Conservation (phyloP, 2,888 invertebrate species). For the Dicyrtoma fusca region DNA sequence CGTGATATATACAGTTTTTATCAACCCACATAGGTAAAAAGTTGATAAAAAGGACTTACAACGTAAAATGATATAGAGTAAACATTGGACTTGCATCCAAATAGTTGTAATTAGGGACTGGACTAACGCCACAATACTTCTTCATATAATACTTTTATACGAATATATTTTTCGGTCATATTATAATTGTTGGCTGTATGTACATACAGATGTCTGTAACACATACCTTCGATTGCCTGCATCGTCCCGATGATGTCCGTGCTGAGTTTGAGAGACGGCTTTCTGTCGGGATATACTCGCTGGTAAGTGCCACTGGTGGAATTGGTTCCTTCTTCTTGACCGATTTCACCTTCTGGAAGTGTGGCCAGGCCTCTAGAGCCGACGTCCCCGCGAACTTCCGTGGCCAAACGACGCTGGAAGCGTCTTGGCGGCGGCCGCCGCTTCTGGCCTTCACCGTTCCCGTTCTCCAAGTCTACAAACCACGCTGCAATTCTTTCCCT, state of each 20-base stretch:
- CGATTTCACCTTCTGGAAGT: constrained; percentile 71
- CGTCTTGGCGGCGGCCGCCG: constrained; percentile 63
- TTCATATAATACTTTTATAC: too few species aligned
- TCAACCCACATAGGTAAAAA: too few species aligned
- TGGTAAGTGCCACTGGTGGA: constrained; percentile 63
- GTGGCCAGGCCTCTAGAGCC: constrained; percentile 74
- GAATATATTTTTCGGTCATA: too few species aligned
- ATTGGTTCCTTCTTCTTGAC: constrained; percentile 53
- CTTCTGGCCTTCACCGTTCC: constrained; percentile 70
- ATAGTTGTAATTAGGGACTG: too few species aligned
- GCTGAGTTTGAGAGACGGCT: constrained; percentile 74
- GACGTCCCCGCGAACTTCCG: constrained; percentile 66
- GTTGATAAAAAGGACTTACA: background rate
- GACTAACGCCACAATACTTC: too few species aligned
- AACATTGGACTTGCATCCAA: too few species aligned
- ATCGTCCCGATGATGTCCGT: constrained; percentile 81
- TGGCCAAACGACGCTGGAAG: constrained; percentile 53
- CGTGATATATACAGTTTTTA: too few species aligned
- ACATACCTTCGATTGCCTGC: constrained; percentile 82
- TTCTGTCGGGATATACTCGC: constrained; percentile 76
- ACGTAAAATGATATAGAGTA: background rate
- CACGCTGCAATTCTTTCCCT: constrained; percentile 88
- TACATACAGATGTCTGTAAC: too few species aligned
- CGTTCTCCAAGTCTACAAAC: constrained; percentile 81
- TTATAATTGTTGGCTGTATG: background rate